Evolutionary conservation across 2,113 vertebrate species (phyloP).

Genomic region (Anguilla japonica): DNA sequence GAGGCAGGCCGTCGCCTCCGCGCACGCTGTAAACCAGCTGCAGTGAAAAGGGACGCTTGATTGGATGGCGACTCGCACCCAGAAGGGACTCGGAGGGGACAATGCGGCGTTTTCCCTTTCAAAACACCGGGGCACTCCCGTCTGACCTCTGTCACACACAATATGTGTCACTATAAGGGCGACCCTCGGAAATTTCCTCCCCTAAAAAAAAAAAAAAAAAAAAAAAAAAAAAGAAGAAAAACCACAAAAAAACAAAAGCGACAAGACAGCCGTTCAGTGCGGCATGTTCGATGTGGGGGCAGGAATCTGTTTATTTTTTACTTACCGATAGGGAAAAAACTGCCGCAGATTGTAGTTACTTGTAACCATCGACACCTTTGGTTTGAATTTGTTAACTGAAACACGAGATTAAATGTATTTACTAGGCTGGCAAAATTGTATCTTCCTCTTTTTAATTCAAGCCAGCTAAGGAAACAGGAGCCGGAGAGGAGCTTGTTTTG

Average conservation of each 20-base stretch:
- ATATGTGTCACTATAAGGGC: slow-evolving; percentile 60
- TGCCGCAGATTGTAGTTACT: neutral
- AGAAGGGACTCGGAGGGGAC: slow-evolving; percentile 72
- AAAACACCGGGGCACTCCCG: slow-evolving; percentile 68
- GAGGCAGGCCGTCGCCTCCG: slow-evolving; percentile 54
- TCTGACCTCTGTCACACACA: slow-evolving; percentile 66
- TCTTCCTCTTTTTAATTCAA: neutral
- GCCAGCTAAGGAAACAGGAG: neutral
- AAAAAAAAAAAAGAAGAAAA: slow-evolving; percentile 26
- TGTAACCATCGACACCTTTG: neutral
- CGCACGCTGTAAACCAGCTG: slow-evolving; percentile 72
- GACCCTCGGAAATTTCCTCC: slow-evolving; percentile 42
- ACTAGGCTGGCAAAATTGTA: neutral
- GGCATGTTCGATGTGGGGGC: neutral
- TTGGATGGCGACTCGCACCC: slow-evolving; percentile 75
- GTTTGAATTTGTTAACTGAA: neutral
- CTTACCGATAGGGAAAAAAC: neutral
- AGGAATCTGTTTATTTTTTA: neutral
- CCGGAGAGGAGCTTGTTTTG: neutral
- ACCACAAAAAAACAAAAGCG: neutral
- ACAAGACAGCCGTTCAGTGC: neutral
- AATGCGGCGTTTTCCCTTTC: slow-evolving; percentile 66
- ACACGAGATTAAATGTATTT: neutral
- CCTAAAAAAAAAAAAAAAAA: slow-evolving; percentile 32
- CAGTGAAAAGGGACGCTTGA: slow-evolving; percentile 74